Evolutionary conservation across 1,140 invertebrate species (phyloP).

Genomic region (Mesaphorura yosii): DNA sequence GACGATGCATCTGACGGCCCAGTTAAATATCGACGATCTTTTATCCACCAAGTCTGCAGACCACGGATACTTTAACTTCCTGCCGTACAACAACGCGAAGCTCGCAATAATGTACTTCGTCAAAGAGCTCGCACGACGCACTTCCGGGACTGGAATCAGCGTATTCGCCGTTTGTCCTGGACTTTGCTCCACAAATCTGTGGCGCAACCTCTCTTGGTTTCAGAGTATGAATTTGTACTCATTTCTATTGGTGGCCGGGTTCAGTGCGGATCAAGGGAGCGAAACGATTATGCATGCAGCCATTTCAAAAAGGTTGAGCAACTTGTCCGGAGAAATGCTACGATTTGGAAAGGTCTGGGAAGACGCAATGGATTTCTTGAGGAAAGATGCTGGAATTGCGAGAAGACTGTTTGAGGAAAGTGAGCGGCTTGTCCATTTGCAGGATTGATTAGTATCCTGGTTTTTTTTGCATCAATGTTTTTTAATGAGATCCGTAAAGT

Average conservation of each 20-base stretch:
- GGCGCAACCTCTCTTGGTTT: conserved; percentile 18
- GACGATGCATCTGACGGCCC: conserved; percentile 35
- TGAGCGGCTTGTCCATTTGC: no score
- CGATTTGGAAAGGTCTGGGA: conserved; percentile 6
- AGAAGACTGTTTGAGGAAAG: no score
- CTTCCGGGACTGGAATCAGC: conserved; percentile 35
- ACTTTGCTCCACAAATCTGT: conserved; percentile 31
- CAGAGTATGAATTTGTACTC: no score
- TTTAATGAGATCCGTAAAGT: no score
- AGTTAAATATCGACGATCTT: conserved; percentile 40
- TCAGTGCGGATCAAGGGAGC: conserved; percentile 45
- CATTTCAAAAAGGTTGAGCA: conserved; percentile 51
- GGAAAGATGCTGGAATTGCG: conserved; percentile 41
- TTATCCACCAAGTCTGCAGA: conserved; percentile 30
- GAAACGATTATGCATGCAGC: conserved; percentile 69
- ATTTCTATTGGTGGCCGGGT: no score
- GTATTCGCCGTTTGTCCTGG: conserved; percentile 43
- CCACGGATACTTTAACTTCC: conserved; percentile 31
- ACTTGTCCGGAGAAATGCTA: conserved; percentile 52
- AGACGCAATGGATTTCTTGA: background rate
- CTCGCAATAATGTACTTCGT: conserved; percentile 35
- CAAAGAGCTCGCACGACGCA: conserved; percentile 32
- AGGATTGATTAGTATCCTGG: no score
- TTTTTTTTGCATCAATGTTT: no score
- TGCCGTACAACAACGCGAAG: conserved; percentile 38